These are phyloP conservation scores for Atopsyche davidsoni DNA, from an alignment of 1,140 invertebrate species.

Conservation along the genomic window DNA sequence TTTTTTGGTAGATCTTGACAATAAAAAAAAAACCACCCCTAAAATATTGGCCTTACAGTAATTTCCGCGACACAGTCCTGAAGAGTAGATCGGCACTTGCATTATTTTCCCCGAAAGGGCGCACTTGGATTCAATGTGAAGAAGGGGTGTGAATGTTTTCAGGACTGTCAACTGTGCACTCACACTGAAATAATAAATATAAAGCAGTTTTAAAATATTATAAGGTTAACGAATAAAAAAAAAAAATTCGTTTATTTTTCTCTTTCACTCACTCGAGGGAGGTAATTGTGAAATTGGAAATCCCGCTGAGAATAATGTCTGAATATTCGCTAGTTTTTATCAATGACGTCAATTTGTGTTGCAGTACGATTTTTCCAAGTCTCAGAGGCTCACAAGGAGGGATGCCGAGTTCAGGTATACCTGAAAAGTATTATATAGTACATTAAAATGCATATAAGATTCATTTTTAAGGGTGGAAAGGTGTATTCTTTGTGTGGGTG, in stretches of 20 bases:
- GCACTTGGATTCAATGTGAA: constrained; percentile 51
- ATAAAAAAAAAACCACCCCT: background rate
- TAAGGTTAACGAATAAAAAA: background rate
- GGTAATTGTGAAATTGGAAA: constrained; percentile 7
- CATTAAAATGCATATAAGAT: background rate
- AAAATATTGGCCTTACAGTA: constrained; percentile 35
- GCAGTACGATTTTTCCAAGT: constrained; percentile 37
- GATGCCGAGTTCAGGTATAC: constrained; percentile 8
- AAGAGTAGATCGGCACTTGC: constrained; percentile 55
- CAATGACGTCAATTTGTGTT: background rate
- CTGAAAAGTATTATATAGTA: constrained; percentile 5
- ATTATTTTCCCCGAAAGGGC: constrained; percentile 54
- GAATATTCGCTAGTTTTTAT: background rate
- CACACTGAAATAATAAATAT: constrained; percentile 34
- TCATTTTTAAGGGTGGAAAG: too few relatives aligned
- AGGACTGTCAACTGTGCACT: constrained; percentile 46
- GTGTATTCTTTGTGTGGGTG: background rate
- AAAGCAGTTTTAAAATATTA: background rate
- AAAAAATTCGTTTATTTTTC: background rate
- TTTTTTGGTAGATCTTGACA: background rate
- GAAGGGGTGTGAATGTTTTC: constrained; percentile 50
- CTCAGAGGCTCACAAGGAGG: constrained; percentile 43
- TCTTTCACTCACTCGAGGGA: constrained; percentile 1
- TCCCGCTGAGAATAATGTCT: constrained; percentile 2
- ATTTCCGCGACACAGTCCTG: constrained; percentile 50